A percentile compares a stretch with the other conserved stretches of the same genome.
phyloP scores from a whole-genome alignment of 2,797 vertebrate genomes.

The Adrianichthys oophorus region DNA sequence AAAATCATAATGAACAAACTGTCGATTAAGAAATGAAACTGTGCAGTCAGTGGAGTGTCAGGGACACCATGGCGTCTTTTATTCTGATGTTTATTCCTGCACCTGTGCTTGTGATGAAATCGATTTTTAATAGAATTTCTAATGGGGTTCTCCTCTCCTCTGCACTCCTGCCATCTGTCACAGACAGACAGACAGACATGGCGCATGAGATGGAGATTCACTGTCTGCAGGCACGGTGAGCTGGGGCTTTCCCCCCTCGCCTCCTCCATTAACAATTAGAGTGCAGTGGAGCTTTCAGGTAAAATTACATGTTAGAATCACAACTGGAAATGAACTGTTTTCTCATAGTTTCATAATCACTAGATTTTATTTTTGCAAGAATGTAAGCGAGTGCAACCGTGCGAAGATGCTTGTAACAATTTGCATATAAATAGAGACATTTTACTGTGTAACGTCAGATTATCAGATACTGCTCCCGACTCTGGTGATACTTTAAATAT shows the following conservation, averaged over 20 bases:
- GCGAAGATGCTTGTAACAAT: too few relatives aligned
- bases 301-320: conserved; percentile 58
- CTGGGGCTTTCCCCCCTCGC: conserved; percentile 28
- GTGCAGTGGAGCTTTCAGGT: conserved; percentile 40
- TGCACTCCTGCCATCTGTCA: conserved; percentile 55
- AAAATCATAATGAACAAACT: background rate
- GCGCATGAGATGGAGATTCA: conserved; percentile 11
- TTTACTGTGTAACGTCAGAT: too few relatives aligned
- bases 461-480: too few relatives aligned
- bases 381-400: background rate
- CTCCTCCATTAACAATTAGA: conserved; percentile 60
- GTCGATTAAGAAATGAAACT: background rate
- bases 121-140: conserved; percentile 62
- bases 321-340: conserved; percentile 10
- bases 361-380: background rate
- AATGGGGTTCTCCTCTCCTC: conserved; percentile 38
- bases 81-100: conserved; percentile 33
- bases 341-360: too few relatives aligned
- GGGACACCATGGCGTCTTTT: conserved; percentile 11
- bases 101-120: conserved; percentile 60
- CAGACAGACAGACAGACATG: conserved; percentile 17
- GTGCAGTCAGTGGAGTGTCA: background rate
- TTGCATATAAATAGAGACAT: too few relatives aligned
- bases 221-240: conserved; percentile 2
- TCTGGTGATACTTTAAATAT: conserved; percentile 9